phyloP scores from a whole-genome alignment of 2,113 vertebrate genomes.

The Danio rerio region GRCz12tu NC_133179.1:15534501-15535000 shows the following conservation, averaged over 20 bases:
- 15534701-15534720: no score
- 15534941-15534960: constrained; percentile 10
- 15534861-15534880: neutral
- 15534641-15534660: neutral
- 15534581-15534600: constrained; percentile 17
- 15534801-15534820: neutral
- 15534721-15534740: neutral
- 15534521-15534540: neutral
- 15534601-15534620: constrained; percentile 17
- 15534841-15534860: neutral
- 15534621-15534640: neutral
- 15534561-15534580: neutral
- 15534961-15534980: neutral
- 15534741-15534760: neutral
- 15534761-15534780: neutral
- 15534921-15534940: neutral
- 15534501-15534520: neutral
- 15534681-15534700: neutral
- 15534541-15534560: neutral
- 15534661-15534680: neutral
- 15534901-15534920: constrained; percentile 10
- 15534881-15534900: neutral
- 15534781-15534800: neutral
- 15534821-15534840: no score
- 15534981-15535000: neutral